Evolutionary conservation across 2,113 vertebrate species (phyloP), one percentile per base, ranked within the genome.

Genomic region (Rynchops niger): DNA sequence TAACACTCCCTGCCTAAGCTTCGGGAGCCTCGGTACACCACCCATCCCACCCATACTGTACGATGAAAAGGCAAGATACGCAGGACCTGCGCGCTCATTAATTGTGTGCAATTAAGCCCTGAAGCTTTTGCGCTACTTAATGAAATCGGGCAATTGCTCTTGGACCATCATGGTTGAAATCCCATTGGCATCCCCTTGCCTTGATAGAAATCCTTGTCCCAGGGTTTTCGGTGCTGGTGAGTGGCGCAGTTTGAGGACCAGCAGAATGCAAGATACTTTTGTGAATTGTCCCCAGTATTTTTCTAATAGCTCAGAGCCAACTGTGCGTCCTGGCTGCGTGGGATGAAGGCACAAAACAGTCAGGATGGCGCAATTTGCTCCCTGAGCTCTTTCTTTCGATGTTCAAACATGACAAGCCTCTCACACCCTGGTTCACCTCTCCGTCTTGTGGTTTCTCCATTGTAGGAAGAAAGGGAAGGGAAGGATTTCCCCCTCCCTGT

Each of bases 291-390:
- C 27, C 8, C 30, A 7, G 34, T 86, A 19, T 76, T 95, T 53
- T 72, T 76, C 36, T 86, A 15, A 18, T 12, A 77, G 36, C 27
- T 88, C 18, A 56, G 67, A 80, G 62, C 36, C 62, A 83, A 5
- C 27, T 7, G 0, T n/a, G 25, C 0, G 0, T 66, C 62, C 71
- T 73, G 49, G 40, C 36, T 1, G 0, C 0, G 5, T 58, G 71
- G 59, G 53, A 70, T 49, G 34, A 81, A 59, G 38, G 21, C 55
- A 52, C 11, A n/a, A 77, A 88, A 58, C 18, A 92, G 38, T 49
- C 58, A 66, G 45, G 53, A 15, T 3, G 3, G 63, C 5, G 11
- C 19, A 32, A 0, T 66, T 90, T 77, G 36, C 66, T 88, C 52
- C 30, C n/a, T 23, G 47, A 90, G 50, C 82, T 70, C 25, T 1